phyloP scores from a whole-genome alignment of 2,113 vertebrate genomes.

The Sinocyclocheilus rhinocerous region DNA sequence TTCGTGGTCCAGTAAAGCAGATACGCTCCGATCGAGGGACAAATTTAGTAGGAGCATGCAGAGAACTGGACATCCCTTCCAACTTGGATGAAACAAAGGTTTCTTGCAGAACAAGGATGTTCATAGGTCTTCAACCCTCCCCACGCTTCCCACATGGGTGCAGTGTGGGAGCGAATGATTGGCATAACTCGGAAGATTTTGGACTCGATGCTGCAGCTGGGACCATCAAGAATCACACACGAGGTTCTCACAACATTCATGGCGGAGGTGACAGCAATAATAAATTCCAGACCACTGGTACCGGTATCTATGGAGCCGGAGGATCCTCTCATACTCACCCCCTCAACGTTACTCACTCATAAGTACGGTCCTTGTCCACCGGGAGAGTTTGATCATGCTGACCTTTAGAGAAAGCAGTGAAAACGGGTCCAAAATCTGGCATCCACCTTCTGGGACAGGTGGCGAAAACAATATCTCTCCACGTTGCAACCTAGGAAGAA shows the following conservation, averaged over 20 bases:
- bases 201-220: neutral
- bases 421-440: conserved; percentile 28
- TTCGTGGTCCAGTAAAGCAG: neutral
- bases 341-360: neutral
- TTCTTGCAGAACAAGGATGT: neutral
- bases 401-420: neutral
- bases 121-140: neutral
- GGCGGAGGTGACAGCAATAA: neutral
- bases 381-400: neutral
- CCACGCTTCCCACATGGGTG: neutral
- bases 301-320: neutral
- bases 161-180: neutral
- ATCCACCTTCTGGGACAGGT: conserved; percentile 12
- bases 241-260: neutral
- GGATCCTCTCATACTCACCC: conserved; percentile 13
- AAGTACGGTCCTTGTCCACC: conserved; percentile 16
- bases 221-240: neutral
- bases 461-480: neutral
- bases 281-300: neutral
- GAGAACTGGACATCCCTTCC: neutral
- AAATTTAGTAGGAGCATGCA: neutral
- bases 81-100: neutral
- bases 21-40: neutral
- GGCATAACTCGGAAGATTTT: neutral
- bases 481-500: conserved; percentile 3